Evolutionary conservation across 2,797 vertebrate species (phyloP).

Genomic region (Ataeniobius toweri): DNA sequence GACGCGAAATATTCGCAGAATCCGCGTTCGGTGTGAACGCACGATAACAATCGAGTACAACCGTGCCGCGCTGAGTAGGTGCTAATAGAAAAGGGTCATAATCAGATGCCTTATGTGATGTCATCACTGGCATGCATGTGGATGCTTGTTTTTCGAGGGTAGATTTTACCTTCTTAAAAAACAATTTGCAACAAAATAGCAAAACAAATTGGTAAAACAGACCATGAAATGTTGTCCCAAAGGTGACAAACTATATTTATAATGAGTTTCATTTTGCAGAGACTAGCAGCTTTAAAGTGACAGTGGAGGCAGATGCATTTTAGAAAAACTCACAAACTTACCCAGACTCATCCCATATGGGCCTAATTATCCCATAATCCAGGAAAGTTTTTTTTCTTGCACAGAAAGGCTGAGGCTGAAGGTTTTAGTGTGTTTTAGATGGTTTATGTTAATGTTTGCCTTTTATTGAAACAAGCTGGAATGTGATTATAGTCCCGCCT

Average conservation of each 20-base stretch:
- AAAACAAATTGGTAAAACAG: neutral
- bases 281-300: slow-evolving; percentile 29
- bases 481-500: slow-evolving; percentile 78
- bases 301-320: slow-evolving; percentile 38
- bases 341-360: slow-evolving; percentile 65
- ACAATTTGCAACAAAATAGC: neutral
- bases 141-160: neutral
- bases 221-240: neutral
- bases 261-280: neutral
- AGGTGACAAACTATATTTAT: neutral
- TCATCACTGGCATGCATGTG: neutral
- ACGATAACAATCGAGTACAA: too few species aligned
- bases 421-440: slow-evolving; percentile 70
- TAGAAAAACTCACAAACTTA: slow-evolving; percentile 49
- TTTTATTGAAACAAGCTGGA: slow-evolving; percentile 81
- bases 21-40: too few species aligned
- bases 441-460: slow-evolving; percentile 79
- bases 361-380: slow-evolving; percentile 64
- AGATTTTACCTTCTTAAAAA: neutral
- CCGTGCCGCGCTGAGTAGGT: too few species aligned
- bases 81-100: too few species aligned
- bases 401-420: slow-evolving; percentile 50
- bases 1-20: too few species aligned
- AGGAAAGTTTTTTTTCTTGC: slow-evolving; percentile 50
- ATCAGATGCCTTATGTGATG: neutral